Evolutionary conservation across 92 coral and sea anemone species (phyloP).

Genomic region (Phenganax stokvisi): DNA sequence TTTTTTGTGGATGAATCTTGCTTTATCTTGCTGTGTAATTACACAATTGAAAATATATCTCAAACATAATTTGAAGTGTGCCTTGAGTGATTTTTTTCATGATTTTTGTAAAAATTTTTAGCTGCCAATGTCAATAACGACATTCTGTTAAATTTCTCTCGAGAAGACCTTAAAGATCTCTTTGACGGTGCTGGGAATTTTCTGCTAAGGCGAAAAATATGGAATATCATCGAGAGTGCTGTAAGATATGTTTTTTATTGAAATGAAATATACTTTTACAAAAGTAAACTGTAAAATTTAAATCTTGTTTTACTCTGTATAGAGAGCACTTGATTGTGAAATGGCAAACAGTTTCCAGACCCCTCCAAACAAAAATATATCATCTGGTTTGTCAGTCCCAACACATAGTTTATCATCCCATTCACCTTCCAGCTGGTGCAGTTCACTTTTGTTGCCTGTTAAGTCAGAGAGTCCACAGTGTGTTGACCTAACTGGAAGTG

Average conservation of each 20-base stretch:
- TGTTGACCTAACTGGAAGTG: slow-evolving; percentile 20
- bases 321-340: slow-evolving; percentile 19
- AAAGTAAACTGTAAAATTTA: neutral
- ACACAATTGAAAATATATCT: neutral
- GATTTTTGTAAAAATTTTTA: neutral
- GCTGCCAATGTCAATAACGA: slow-evolving; percentile 23
- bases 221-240: slow-evolving; percentile 30
- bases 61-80: too few relatives aligned
- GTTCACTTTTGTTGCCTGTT: slow-evolving; percentile 18
- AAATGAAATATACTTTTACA: neutral
- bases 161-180: slow-evolving; percentile 27
- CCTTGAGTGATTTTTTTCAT: neutral
- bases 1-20: too few relatives aligned
- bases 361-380: slow-evolving; percentile 16
- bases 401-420: slow-evolving; percentile 1
- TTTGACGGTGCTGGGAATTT: slow-evolving; percentile 25
- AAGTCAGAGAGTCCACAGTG: slow-evolving; percentile 13
- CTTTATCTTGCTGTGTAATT: neutral
- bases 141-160: slow-evolving; percentile 4
- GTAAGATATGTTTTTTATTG: slow-evolving; percentile 14
- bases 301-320: neutral
- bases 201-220: slow-evolving; percentile 18
- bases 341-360: slow-evolving; percentile 15
- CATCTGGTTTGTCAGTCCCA: slow-evolving; percentile 4
- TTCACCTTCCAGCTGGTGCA: slow-evolving; percentile 6